Percentiles rank a stretch among this genome's conserved stretches.
Evolutionary conservation across 2,888 invertebrate genomes (phyloP).

Genomic region (Tribolium freemani): DNA sequence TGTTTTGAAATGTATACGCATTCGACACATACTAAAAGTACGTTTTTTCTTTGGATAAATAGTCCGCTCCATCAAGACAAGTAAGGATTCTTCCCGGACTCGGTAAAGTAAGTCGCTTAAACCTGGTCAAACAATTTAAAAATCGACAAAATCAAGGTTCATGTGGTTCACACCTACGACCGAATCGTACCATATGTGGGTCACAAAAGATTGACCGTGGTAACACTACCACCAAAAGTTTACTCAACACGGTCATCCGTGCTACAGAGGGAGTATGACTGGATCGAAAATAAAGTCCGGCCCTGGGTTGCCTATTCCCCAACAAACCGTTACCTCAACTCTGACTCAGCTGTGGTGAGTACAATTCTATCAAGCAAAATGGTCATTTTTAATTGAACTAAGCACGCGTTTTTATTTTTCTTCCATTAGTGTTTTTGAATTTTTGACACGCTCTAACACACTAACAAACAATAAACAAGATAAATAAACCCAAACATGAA

Average conservation of each 20-base stretch:
- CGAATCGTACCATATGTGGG: slow-evolving; percentile 68
- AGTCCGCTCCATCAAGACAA: slow-evolving; percentile 66
- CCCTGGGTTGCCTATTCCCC: slow-evolving; percentile 76
- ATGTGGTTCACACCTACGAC: slow-evolving; percentile 68
- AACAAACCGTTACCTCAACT: slow-evolving; percentile 84
- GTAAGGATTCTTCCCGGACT: slow-evolving; percentile 67
- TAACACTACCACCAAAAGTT: slow-evolving; percentile 72
- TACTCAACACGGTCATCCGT: slow-evolving; percentile 77
- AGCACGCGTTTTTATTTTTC: not conserved
- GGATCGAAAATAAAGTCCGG: slow-evolving; percentile 77
- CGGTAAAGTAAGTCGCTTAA: slow-evolving; percentile 66
- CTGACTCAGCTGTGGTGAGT: slow-evolving; percentile 80
- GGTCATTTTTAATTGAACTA: no score
- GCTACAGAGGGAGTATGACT: slow-evolving; percentile 77
- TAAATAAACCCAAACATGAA: not conserved
- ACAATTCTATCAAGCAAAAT: no score
- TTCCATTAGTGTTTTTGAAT: not conserved
- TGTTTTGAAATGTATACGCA: not conserved
- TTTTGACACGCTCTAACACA: not conserved
- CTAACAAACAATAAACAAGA: not conserved
- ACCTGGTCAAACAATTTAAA: not conserved
- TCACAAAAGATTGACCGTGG: slow-evolving; percentile 74
- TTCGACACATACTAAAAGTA: not conserved
- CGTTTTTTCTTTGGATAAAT: not conserved
- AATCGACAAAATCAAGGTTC: slow-evolving; percentile 58